Conservation (phyloP, 2,888 invertebrate genomes). For the Prosopocoilus inquinatus region DNA sequence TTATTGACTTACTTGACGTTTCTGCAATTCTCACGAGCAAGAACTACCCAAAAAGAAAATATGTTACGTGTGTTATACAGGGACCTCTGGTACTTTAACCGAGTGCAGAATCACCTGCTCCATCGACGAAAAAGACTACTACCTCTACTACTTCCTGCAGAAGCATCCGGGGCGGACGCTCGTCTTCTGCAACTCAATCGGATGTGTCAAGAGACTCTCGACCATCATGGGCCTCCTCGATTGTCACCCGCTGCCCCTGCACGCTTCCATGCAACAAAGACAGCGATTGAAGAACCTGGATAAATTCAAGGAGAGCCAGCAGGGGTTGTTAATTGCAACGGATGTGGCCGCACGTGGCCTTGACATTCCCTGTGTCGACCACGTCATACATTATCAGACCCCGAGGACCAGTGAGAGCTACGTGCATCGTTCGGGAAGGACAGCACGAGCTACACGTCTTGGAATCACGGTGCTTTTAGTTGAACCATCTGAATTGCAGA, state of each 20-base stretch:
- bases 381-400: conserved; percentile 95
- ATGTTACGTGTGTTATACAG: too few relatives aligned
- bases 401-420: conserved; percentile 95
- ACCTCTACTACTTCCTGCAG: conserved; percentile 85
- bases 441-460: conserved; percentile 84
- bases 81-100: conserved; percentile 78
- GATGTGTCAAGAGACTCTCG: conserved; percentile 80
- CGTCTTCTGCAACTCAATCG: conserved; percentile 92
- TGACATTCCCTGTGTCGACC: conserved; percentile 90
- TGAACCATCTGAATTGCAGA: conserved; percentile 80
- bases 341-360: conserved; percentile 97
- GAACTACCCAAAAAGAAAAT: too few relatives aligned
- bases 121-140: conserved; percentile 83
- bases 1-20: too few relatives aligned
- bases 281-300: conserved; percentile 94
- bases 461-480: conserved; percentile 91
- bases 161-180: conserved; percentile 87
- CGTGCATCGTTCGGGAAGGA: conserved; percentile 94
- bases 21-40: too few relatives aligned
- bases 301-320: conserved; percentile 68
- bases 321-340: conserved; percentile 82
- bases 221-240: conserved; percentile 68
- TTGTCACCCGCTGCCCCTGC: conserved; percentile 73
- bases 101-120: conserved; percentile 81
- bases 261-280: conserved; percentile 90